A percentile compares a stretch with the other conserved stretches of the same genome.
Evolutionary conservation across 2,113 vertebrate genomes (phyloP).

Genomic region (Callaeas wilsoni): DNA sequence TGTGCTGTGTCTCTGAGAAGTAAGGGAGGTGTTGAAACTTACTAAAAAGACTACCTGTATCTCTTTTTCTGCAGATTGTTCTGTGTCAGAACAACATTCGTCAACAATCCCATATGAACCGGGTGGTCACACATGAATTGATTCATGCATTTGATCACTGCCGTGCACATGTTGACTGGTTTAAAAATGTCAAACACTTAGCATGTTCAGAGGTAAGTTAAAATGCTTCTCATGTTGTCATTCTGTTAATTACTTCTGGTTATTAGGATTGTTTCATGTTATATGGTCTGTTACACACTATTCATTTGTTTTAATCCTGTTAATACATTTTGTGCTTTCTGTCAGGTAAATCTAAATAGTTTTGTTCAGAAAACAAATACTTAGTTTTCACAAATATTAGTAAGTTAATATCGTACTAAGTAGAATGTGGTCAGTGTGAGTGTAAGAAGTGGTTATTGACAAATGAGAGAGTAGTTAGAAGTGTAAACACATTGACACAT

Average conservation of each 20-base stretch:
- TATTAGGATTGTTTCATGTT: neutral
- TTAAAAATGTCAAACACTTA: slow-evolving; percentile 86
- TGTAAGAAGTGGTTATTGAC: neutral
- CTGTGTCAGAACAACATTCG: slow-evolving; percentile 96
- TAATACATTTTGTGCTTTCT: neutral
- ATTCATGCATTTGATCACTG: slow-evolving; percentile 97
- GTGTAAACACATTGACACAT: neutral
- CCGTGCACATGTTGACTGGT: slow-evolving; percentile 93
- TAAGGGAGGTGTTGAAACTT: neutral
- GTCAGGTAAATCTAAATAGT: neutral
- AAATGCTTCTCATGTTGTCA: neutral
- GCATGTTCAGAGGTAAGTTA: slow-evolving; percentile 93
- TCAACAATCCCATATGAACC: slow-evolving; percentile 89
- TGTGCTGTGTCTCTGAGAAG: neutral
- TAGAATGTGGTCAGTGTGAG: neutral
- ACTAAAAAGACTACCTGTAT: neutral
- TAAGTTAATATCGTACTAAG: neutral
- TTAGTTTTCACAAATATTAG: neutral
- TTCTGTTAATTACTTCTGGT: neutral
- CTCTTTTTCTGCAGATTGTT: slow-evolving; percentile 82
- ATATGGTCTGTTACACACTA: neutral
- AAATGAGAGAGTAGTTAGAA: neutral
- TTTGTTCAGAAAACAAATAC: neutral
- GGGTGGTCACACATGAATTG: slow-evolving; percentile 92
- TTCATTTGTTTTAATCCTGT: neutral